Evolutionary conservation across 1,140 invertebrate species (phyloP).

Genomic region (Eueides isabella): DNA sequence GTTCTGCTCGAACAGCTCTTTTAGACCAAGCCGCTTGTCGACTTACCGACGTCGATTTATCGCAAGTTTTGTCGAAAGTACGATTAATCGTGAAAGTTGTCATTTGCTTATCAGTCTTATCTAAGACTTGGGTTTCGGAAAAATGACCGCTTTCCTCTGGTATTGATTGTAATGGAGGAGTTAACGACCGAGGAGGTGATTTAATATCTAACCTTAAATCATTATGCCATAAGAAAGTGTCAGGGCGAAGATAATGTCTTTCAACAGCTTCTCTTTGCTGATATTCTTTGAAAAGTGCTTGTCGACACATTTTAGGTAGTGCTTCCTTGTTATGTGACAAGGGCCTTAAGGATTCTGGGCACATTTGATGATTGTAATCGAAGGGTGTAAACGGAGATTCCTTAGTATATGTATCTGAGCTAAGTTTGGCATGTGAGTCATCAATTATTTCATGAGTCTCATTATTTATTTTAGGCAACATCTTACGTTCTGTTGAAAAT

Average conservation of each 20-base stretch:
- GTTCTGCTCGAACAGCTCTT: slow-evolving; percentile 61
- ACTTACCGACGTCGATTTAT: slow-evolving; percentile 38
- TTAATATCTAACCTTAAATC: slow-evolving; percentile 53
- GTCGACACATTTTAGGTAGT: slow-evolving; percentile 59
- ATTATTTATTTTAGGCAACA: slow-evolving; percentile 61
- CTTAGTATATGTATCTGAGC: slow-evolving; percentile 79
- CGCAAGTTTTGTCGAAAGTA: slow-evolving; percentile 61
- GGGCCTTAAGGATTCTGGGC: slow-evolving; percentile 40
- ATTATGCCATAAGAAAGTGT: slow-evolving; percentile 64
- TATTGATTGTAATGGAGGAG: slow-evolving; percentile 74
- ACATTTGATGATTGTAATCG: slow-evolving; percentile 49
- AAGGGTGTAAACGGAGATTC: slow-evolving; percentile 70
- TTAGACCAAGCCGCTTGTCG: slow-evolving; percentile 66
- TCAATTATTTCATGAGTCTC: slow-evolving; percentile 69
- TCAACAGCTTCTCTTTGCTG: slow-evolving; percentile 51
- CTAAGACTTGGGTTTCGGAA: slow-evolving; percentile 57
- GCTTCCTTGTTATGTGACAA: slow-evolving; percentile 53
- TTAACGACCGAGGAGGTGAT: slow-evolving; percentile 69
- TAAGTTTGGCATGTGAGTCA: slow-evolving; percentile 57
- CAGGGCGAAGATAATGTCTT: slow-evolving; percentile 47
- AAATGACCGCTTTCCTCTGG: slow-evolving; percentile 75
- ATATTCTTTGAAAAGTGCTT: slow-evolving; percentile 67
- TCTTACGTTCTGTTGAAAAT: slow-evolving; percentile 78
- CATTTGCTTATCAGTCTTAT: slow-evolving; percentile 60
- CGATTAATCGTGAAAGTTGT: slow-evolving; percentile 67